Percentiles rank a stretch among this genome's conserved stretches.
These are phyloP conservation scores for Metaphire vulgaris DNA, from an alignment of 1,140 invertebrate genomes.

Conservation along the genomic window DNA sequence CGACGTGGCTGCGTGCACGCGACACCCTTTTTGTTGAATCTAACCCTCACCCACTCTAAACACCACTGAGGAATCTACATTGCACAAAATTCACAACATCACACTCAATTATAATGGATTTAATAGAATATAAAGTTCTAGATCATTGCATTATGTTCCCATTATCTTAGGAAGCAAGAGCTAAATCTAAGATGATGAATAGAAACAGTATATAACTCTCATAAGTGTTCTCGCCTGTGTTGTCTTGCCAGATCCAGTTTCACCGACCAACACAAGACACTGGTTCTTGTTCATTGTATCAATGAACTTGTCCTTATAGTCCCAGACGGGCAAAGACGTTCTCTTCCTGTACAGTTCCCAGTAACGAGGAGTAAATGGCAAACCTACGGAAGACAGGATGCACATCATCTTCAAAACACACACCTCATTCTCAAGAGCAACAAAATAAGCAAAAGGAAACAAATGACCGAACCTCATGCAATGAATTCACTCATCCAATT, in stretches of 20 bases:
- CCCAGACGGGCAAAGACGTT: constrained; percentile 89
- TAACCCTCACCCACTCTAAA: constrained; percentile 71
- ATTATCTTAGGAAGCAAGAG: too few relatives aligned
- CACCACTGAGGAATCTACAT: constrained; percentile 70
- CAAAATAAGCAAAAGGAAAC: neutral
- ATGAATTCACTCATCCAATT: neutral
- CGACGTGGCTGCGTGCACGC: constrained; percentile 95
- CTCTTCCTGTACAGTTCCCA: constrained; percentile 67
- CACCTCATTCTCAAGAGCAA: too few relatives aligned
- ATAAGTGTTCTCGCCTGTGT: constrained; percentile 70
- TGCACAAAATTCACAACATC: neutral
- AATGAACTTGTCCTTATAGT: constrained; percentile 94
- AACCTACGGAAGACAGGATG: constrained; percentile 38
- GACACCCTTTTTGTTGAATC: constrained; percentile 67
- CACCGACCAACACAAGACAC: constrained; percentile 87
- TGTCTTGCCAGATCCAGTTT: constrained; percentile 91
- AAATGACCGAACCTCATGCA: neutral
- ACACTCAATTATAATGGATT: constrained; percentile 7
- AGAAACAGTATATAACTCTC: too few relatives aligned
- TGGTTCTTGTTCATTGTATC: constrained; percentile 80
- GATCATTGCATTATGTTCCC: too few relatives aligned
- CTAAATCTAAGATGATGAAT: too few relatives aligned
- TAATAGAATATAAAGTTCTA: constrained; percentile 19
- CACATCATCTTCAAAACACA: too few relatives aligned
- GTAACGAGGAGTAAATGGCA: constrained; percentile 52